Conservation (phyloP, 1,140 invertebrate genomes). For the Zaprionus kolodkinae region DNA sequence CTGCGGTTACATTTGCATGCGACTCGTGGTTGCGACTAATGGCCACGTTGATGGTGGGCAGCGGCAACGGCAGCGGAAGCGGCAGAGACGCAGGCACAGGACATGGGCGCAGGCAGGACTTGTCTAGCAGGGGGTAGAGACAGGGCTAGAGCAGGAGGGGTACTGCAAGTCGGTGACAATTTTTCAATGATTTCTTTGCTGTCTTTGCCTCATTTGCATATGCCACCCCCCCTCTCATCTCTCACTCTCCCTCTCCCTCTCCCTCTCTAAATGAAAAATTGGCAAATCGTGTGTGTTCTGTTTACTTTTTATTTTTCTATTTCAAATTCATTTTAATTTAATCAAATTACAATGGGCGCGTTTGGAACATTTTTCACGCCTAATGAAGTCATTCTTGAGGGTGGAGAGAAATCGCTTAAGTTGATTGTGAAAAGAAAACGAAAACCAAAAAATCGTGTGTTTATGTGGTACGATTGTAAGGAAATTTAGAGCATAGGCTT, state of each 20-base stretch:
- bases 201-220: slow-evolving; percentile 72
- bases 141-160: background rate
- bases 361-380: slow-evolving; percentile 15
- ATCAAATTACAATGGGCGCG: slow-evolving; percentile 63
- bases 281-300: slow-evolving; percentile 56
- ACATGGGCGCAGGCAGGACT: slow-evolving; percentile 26
- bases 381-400: slow-evolving; percentile 39
- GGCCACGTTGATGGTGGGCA: slow-evolving; percentile 72
- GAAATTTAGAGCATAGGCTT: too few relatives aligned
- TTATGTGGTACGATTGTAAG: too few relatives aligned
- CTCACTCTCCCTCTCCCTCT: slow-evolving; percentile 44
- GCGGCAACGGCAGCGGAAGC: too few relatives aligned
- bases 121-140: background rate
- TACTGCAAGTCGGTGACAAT: slow-evolving; percentile 76
- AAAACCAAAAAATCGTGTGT: too few relatives aligned
- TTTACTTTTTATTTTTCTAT: slow-evolving; percentile 42
- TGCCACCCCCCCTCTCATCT: slow-evolving; percentile 67
- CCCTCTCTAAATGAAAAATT: slow-evolving; percentile 71
- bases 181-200: slow-evolving; percentile 83
- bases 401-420: background rate
- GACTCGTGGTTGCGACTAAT: slow-evolving; percentile 79
- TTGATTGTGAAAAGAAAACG: background rate
- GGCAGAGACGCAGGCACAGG: slow-evolving; percentile 15
- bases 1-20: slow-evolving; percentile 82
- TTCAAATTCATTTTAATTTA: slow-evolving; percentile 61